Base-by-base conservation (phyloP, 1,140 invertebrate genomes). In the Conopomorpha cramerella region DNA sequence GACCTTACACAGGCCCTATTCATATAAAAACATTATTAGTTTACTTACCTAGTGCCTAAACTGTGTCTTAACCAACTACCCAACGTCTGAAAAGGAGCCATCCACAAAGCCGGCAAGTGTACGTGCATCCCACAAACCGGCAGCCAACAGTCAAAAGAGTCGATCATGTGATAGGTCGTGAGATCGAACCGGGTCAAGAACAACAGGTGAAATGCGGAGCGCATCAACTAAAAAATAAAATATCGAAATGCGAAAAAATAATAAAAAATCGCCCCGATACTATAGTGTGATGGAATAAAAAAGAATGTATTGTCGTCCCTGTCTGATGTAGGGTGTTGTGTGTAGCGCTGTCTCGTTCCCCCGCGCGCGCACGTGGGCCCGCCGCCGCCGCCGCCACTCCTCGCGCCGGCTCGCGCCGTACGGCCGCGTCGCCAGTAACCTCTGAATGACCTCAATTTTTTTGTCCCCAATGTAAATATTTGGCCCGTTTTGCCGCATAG, bases 221-320 rank as follows among this genome's bases (percentile, higher is more conserved):
- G 64, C 65, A 76, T 76, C 71, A 76, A 76, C 71, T 76, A 76
- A 76, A 76, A 76, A 76, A 76, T 76, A 76, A 76, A 76, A 76
- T 76, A 76, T 76, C 71, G 68, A 76, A 76, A 71, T 76, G 71
- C 56, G 71, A 68, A 73, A 73, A 73, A 76, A 76, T 76, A 76
- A 76, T 73, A 73, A 76, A 76, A 76, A 76, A 71, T 58, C 44
- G 58, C 58, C 62, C 71, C 72, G 72, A 72, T 72, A 72, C 64
- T 72, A 71, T 72, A 76, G 72, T 70, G 55, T n/a, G n/a, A n/a
- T n/a, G n/a, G n/a, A n/a, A n/a, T n/a, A 72, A 72, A 74, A 76
- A 76, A 70, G 65, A 47, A 49, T 70, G n/a, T n/a, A n/a, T n/a
- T 62, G 54, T 44, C n/a, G 46, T 71, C 62, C 33, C 39, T 55